Conservation (phyloP, 2,113 vertebrate genomes). For the Anolis carolinensis region DNA sequence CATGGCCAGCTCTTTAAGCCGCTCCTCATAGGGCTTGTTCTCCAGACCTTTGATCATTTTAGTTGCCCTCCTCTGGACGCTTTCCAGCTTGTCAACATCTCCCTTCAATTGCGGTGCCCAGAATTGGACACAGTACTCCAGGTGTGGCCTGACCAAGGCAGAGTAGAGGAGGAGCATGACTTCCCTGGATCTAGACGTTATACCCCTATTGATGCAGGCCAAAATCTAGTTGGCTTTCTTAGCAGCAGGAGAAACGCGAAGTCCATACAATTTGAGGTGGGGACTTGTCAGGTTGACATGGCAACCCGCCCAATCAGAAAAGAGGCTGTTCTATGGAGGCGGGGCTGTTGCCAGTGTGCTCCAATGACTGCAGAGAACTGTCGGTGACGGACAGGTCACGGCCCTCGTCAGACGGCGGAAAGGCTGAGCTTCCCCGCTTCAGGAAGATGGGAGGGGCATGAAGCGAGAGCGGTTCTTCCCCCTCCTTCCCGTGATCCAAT, state of each 20-base stretch:
- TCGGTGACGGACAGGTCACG: not conserved
- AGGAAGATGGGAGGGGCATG: not conserved
- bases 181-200: too few relatives aligned
- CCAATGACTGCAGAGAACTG: not conserved
- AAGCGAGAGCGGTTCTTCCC: not conserved
- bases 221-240: too few relatives aligned
- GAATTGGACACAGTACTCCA: too few relatives aligned
- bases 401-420: not conserved
- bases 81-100: too few relatives aligned
- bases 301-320: not conserved
- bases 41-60: too few relatives aligned
- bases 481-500: conserved; percentile 45
- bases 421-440: not conserved
- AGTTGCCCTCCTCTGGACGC: too few relatives aligned
- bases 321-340: not conserved
- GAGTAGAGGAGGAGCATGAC: too few relatives aligned
- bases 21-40: too few relatives aligned
- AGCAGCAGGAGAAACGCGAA: not conserved
- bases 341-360: accelerated
- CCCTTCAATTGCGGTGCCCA: too few relatives aligned
- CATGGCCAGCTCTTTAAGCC: too few relatives aligned
- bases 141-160: too few relatives aligned
- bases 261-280: not conserved
- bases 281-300: conserved; percentile 6
- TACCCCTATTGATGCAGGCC: too few relatives aligned